Base-by-base conservation (phyloP, 2,888 invertebrate genomes). In the Thymelicus acteon region DNA sequence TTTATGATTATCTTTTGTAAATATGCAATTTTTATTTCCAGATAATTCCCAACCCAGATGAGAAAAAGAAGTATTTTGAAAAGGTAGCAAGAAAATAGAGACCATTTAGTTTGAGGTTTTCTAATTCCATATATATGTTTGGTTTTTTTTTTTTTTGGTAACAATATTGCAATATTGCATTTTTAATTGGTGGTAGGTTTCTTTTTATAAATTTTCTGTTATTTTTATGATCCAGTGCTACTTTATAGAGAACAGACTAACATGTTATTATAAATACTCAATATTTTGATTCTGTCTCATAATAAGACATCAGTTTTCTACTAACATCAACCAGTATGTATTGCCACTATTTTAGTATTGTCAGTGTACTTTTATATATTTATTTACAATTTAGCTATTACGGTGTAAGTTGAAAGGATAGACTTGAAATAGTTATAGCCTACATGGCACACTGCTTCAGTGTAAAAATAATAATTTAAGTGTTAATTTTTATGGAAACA, bases 41-140 rank as follows among this genome's bases (percentile, higher is more conserved):
- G 97, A 97, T 97, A 77, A 97, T 97, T 80, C 97, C 97, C 3
- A 97, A 97, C 85, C 97, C 97, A 15, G 94, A 95, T 75, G 97
- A 96, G 81, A 97, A 97, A 87, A 96, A 95, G 79, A 97, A 97
- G 83, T 97, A 97, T 86, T 97, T 97, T 87, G 95, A 96, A 80
- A 97, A 96, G 82, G 91, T 95, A 74, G 82, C 93, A 52, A 91
- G 91, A 58, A 98, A 88, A 74, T 86, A 74, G 80, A 76, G 10
- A 52, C 12, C 7, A 39, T n/a, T 57, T 31, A 39, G 24, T 54
- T 13, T 44, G 2, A 10, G 10, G 12, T 44, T 12, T 12, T 44
- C 10, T 44, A 12, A 44, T 44, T 44, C 8, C 44, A 44, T 40
- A 44, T 44, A 44, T 44, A 10, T 40, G 0, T 63, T 49, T 49